Base-by-base conservation (phyloP, 2,113 vertebrate species). In the Charadrius vociferus region DNA sequence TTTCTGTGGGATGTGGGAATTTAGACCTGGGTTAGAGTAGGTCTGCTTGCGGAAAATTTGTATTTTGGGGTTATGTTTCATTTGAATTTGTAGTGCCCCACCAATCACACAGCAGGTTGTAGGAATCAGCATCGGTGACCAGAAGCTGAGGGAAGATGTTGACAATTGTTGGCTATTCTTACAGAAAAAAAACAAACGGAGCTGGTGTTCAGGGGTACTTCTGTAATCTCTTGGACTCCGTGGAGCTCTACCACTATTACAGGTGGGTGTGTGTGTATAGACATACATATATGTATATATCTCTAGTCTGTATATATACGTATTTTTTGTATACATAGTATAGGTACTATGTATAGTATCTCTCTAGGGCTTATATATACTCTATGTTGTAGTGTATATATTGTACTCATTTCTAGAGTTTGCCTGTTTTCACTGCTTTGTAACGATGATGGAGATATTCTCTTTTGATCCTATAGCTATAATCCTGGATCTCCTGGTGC, bases 61-160 rank as follows among this genome's bases (percentile, higher is more conserved):
- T 26, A 34, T 32, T 29, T 62, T 14, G 12, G 59, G 43, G 8
- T 53, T 56, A 7, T 6, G 6, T 67, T 81, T 77, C 3, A 0
- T 23, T 24, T 37, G 66, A 15, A 12, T 17, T 50, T 17, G 4
- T 7, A 27, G 13, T 30, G 8, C 23, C 15, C 56, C 34, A 36
- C 24, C 20, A 50, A 15, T 7, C 43, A 13, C 1, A 0, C 6
- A 24, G 37, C 6, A 17, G n/a, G 32, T 3, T 36, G 30, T 43
- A 24, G 43, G 29, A 66, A 10, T 23, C 1, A 1, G 6, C 14
- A 10, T 49, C 0, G 0, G 43, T 13, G 27, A 32, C 14, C 3
- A 4, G 21, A 26, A 58, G 58, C n/a, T 52, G 11, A 34, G 71
- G 61, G 34, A 50, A 52, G 47, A 13, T 41, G 19, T 3, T 86